These are phyloP conservation scores for Meda fulgida DNA, from an alignment of 2,797 vertebrate species.

Conservation along the genomic window DNA sequence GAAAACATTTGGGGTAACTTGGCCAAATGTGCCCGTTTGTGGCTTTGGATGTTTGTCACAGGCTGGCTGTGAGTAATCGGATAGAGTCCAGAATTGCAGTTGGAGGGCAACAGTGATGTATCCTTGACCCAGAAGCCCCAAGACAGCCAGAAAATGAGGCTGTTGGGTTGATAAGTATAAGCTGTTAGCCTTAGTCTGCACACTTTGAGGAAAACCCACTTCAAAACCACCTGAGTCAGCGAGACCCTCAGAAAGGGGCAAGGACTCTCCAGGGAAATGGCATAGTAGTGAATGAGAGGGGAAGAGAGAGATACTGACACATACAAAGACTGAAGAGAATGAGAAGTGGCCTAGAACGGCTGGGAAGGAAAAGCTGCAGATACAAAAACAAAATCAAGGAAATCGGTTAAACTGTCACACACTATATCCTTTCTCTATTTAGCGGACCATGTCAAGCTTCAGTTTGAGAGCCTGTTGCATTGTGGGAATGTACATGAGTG, in stretches of 20 bases:
- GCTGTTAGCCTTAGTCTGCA: conserved; percentile 49
- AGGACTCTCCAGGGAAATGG: conserved; percentile 34
- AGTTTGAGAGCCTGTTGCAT: conserved; percentile 11
- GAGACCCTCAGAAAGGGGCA: conserved; percentile 38
- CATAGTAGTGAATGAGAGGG: conserved; percentile 23
- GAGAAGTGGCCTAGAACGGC: neutral
- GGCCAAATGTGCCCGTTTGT: conserved; percentile 9
- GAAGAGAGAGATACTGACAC: neutral
- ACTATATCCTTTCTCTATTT: neutral
- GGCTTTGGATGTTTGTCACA: conserved; percentile 45
- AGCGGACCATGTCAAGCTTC: neutral
- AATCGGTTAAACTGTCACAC: conserved; percentile 22
- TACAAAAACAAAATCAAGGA: conserved; percentile 25
- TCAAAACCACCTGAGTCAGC: conserved; percentile 53
- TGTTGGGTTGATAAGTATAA: conserved; percentile 55
- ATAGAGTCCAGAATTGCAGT: conserved; percentile 30
- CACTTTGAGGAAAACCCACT: conserved; percentile 47
- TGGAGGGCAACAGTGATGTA: conserved; percentile 52
- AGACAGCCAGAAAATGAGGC: conserved; percentile 58
- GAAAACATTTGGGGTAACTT: conserved; percentile 27
- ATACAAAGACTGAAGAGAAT: neutral
- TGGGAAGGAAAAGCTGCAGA: neutral
- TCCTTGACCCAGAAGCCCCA: conserved; percentile 56
- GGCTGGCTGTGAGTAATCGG: conserved; percentile 31
- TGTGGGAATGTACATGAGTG: conserved; percentile 1